Evolutionary conservation across 2,797 vertebrate species (phyloP).

Genomic region (Gila robusta): DNA sequence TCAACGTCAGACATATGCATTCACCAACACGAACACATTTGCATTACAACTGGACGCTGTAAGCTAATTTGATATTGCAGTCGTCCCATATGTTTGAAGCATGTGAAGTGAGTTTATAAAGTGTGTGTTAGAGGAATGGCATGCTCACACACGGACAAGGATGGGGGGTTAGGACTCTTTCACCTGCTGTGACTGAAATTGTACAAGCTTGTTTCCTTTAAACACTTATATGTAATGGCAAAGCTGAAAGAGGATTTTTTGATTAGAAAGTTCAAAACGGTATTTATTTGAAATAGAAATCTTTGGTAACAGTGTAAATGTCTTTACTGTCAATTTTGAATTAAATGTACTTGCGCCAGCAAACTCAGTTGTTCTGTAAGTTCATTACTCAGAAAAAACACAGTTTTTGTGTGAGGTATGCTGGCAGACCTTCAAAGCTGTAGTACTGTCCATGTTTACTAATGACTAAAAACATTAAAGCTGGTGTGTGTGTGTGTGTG

Average conservation of each 20-base stretch:
- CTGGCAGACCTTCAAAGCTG: conserved; percentile 38
- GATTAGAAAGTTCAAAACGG: neutral
- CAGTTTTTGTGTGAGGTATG: neutral
- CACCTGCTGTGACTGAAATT: neutral
- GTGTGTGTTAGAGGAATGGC: conserved; percentile 73
- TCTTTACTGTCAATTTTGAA: neutral
- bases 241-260: neutral
- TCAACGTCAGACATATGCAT: neutral
- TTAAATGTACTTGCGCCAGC: neutral
- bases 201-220: conserved; percentile 2
- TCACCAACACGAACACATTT: neutral
- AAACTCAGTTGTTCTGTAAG: neutral
- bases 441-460: conserved; percentile 18
- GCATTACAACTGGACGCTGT: conserved; percentile 65
- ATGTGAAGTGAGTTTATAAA: conserved; percentile 80
- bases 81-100: conserved; percentile 67
- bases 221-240: too few relatives aligned
- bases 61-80: conserved; percentile 72
- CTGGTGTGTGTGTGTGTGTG: too few relatives aligned
- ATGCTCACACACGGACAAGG: conserved; percentile 45
- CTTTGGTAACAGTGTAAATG: neutral
- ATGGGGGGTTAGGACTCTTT: conserved; percentile 19
- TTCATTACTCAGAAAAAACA: neutral
- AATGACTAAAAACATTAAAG: conserved; percentile 37
- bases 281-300: neutral